A percentile compares a stretch with the other conserved stretches of the same genome.
Conservation (phyloP, 92 coral and sea anemone genomes). For the Anthopleura xanthogrammica region DNA sequence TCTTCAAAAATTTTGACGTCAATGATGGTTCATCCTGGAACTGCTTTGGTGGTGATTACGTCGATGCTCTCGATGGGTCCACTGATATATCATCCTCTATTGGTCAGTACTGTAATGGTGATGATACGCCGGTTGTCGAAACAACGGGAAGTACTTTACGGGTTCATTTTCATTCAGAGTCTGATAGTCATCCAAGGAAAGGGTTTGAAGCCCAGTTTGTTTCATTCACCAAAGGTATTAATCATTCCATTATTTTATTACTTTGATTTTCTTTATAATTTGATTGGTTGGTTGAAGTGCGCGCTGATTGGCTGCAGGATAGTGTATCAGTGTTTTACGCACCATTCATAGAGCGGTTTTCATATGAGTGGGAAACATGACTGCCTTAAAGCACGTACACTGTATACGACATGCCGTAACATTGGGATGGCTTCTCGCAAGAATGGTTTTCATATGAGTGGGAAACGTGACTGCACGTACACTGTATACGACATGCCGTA, state of each 20-base stretch:
- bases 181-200: conserved; percentile 24
- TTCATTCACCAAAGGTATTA: conserved; percentile 47
- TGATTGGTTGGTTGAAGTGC: too few relatives aligned
- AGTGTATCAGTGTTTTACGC: too few relatives aligned
- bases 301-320: too few relatives aligned
- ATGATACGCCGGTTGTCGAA: conserved; percentile 10
- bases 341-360: too few relatives aligned
- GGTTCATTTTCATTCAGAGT: conserved; percentile 52
- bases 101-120: conserved; percentile 50
- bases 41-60: conserved; percentile 37
- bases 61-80: conserved; percentile 43
- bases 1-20: conserved; percentile 57
- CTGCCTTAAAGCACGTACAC: too few relatives aligned
- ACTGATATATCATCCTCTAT: conserved; percentile 36
- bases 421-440: too few relatives aligned
- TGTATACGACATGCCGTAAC: too few relatives aligned
- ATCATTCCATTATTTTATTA: not conserved
- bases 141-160: conserved; percentile 27
- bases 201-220: conserved; percentile 46
- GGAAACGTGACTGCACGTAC: too few relatives aligned
- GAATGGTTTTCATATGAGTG: too few relatives aligned
- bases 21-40: conserved; percentile 18
- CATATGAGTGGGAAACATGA: too few relatives aligned
- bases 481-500: too few relatives aligned
- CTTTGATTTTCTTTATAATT: too few relatives aligned